A percentile compares a stretch with the other conserved stretches of the same genome.
Conservation (phyloP, 1,140 invertebrate species). For the Bathynomus jamesi region DNA sequence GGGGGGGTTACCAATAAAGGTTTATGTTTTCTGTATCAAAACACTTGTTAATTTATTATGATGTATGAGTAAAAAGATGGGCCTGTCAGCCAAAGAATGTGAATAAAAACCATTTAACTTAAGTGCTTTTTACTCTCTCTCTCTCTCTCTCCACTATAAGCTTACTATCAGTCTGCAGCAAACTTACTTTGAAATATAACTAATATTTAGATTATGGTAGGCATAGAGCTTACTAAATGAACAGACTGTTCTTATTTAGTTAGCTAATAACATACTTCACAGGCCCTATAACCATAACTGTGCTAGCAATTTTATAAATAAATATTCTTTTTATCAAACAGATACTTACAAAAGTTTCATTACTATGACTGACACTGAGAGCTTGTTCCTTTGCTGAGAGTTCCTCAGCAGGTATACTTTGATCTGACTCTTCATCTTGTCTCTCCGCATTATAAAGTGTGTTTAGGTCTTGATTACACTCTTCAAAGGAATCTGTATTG, state of each 20-base stretch:
- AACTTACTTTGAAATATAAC: no score
- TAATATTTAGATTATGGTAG: no score
- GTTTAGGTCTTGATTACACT: background rate
- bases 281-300: background rate
- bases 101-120: no score
- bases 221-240: background rate
- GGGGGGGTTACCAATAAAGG: no score
- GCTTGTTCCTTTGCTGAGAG: background rate
- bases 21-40: no score
- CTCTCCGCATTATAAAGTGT: background rate
- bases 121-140: no score
- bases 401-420: background rate
- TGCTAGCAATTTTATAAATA: background rate
- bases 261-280: background rate
- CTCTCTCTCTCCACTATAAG: no score
- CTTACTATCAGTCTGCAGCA: no score
- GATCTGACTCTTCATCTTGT: background rate
- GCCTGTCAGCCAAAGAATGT: no score
- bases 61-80: no score
- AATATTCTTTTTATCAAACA: background rate
- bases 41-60: no score
- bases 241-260: background rate
- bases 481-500: background rate
- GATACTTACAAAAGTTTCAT: background rate
- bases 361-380: background rate